Conservation (phyloP, 2,113 vertebrate species). For the Noturus placidus region DNA sequence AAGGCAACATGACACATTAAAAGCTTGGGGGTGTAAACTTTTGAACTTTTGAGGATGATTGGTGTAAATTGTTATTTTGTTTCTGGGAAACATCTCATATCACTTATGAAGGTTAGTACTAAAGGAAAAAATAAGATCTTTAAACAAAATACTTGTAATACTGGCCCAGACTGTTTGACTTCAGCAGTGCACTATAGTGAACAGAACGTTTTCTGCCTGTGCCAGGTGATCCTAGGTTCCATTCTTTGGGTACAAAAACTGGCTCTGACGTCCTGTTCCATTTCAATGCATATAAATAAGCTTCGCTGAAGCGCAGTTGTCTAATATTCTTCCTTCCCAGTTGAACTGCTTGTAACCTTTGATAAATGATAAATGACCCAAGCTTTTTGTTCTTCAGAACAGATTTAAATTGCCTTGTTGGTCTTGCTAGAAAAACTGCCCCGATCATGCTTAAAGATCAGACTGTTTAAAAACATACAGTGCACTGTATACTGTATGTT, state of each 20-base stretch:
- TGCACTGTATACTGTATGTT: no score
- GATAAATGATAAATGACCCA: constrained; percentile 41
- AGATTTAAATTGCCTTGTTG: constrained; percentile 46
- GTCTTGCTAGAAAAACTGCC: constrained; percentile 14
- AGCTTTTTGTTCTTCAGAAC: constrained; percentile 29
- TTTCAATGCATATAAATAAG: not conserved
- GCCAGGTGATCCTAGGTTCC: not conserved
- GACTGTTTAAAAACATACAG: not conserved
- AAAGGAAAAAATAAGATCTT: no score
- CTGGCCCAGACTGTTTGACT: not conserved
- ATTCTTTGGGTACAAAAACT: not conserved
- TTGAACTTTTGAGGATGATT: no score
- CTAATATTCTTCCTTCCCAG: not conserved
- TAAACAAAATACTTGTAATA: not conserved
- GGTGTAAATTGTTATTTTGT: no score
- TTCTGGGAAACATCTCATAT: no score
- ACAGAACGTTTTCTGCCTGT: not conserved
- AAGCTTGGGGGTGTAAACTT: no score
- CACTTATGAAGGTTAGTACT: no score
- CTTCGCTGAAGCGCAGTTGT: not conserved
- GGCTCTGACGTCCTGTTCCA: not conserved
- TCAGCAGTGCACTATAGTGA: not conserved
- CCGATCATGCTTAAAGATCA: not conserved
- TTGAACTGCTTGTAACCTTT: not conserved
- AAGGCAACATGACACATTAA: no score